A percentile compares a stretch with the other conserved stretches of the same genome.
phyloP scores from a whole-genome alignment of 1,140 invertebrate species.

The Rhagoletis zephyria region DNA sequence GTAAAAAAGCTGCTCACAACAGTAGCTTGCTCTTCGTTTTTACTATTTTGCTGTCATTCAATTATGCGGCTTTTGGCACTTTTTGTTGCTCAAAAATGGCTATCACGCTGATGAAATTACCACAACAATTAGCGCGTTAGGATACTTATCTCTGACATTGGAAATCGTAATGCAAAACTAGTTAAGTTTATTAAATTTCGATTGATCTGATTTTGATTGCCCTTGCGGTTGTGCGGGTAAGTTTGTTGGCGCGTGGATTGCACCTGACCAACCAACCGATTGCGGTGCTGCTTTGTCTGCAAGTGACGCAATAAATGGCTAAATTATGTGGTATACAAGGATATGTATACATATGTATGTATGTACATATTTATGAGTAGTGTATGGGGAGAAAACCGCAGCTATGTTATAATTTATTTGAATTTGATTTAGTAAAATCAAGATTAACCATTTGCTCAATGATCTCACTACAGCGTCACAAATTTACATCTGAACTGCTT shows the following conservation, averaged over 20 bases:
- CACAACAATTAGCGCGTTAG: not conserved
- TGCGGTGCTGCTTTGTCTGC: not conserved
- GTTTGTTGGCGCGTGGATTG: not conserved
- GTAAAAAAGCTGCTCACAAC: too few species aligned
- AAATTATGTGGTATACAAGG: not conserved
- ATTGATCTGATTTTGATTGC: constrained; percentile 31
- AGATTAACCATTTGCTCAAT: not conserved
- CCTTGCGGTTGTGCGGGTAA: not conserved
- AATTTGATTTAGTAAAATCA: constrained; percentile 15
- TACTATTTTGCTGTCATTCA: too few species aligned
- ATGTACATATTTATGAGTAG: not conserved
- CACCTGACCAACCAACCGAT: not conserved
- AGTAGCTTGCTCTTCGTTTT: too few species aligned
- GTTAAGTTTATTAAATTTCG: constrained; percentile 38
- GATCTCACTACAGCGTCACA: not conserved
- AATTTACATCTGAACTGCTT: too few species aligned
- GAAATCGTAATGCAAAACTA: not conserved
- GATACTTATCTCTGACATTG: not conserved
- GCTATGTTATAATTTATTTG: constrained; percentile 7
- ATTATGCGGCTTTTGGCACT: not conserved
- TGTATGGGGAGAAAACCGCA: not conserved
- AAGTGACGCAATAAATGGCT: not conserved
- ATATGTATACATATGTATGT: not conserved
- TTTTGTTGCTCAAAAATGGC: not conserved
- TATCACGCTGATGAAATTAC: not conserved